Base-by-base conservation (phyloP, 1,140 invertebrate genomes). In the Meloidogyne exigua region DNA sequence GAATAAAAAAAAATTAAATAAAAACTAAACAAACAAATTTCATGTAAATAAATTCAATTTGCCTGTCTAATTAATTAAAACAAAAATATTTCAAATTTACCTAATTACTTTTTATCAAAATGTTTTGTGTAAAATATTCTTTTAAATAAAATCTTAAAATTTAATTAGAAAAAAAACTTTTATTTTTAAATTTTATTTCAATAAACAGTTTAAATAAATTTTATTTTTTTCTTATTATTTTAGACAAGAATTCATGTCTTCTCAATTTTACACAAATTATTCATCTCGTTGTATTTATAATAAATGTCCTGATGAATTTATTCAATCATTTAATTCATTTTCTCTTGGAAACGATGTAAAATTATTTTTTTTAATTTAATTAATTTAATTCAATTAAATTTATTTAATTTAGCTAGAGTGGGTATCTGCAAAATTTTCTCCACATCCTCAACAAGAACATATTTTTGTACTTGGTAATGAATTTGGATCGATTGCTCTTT, bases 381-480 rank as follows among this genome's bases (percentile, higher is more conserved):
- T 25, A 75, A 7, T 39, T 76, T 70, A 18, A 9, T 15, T 18
- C 11, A 21, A 13, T 28, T 76, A 44, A n/a, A 63, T 23, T 13
- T 76, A 15, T 12, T 49, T 18, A 42, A 15, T 73, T 73, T 73
- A 76, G 75, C 18, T 36, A 32, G 49, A 81, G 32, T 79, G 79
- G 64, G 77, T 79, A 26, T 79, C 15, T 23, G 67, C 36, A 49
- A 49, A 66, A 9, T 79, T 79, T 79, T 79, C 77, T 28, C 57
- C 39, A 12, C 68, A 79, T 63, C 18, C 28, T 3, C 36, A 72
- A 21, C 76, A 79, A 13, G 77, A 79, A 49, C 75, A 79, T 23
- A 26, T 81, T 42, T 66, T 78, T 25, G 77, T 65, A 13, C 13
- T 79, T 15, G 77, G 77, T 15, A 69, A 78, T 44, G 77, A 79